Evolutionary conservation across 2,797 vertebrate genomes (phyloP).

Genomic region (Dicrostonyx torquatus): DNA sequence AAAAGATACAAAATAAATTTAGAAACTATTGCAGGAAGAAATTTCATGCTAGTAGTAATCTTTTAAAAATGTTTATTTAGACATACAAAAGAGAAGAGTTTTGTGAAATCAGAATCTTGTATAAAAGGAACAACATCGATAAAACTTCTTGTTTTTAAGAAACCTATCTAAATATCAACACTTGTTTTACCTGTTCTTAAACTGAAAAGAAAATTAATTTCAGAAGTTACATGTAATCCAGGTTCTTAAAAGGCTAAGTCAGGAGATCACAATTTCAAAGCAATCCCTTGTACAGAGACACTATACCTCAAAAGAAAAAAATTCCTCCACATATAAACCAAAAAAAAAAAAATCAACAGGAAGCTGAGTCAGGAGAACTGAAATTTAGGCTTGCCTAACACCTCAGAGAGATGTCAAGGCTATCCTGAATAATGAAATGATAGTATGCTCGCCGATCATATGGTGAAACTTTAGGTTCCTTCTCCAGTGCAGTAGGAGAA

Average conservation of each 20-base stretch:
- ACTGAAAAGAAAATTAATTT: slow-evolving; percentile 8
- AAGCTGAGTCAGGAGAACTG: neutral
- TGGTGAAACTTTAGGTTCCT: no score
- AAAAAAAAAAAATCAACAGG: neutral
- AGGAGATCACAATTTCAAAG: neutral
- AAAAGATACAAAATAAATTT: neutral
- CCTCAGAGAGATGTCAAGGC: neutral
- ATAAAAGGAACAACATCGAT: neutral
- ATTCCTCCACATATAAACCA: neutral
- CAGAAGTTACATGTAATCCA: neutral
- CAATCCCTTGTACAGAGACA: neutral
- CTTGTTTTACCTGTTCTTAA: slow-evolving; percentile 38
- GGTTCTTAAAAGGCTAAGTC: neutral
- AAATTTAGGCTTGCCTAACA: neutral
- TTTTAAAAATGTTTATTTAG: slow-evolving; percentile 8
- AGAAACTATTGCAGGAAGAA: neutral
- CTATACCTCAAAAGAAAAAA: neutral
- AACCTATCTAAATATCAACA: neutral
- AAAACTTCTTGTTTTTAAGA: slow-evolving; percentile 8
- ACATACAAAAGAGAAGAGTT: neutral
- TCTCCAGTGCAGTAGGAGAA: neutral
- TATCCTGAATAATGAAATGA: neutral
- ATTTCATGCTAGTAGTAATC: neutral
- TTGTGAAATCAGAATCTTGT: slow-evolving; percentile 11
- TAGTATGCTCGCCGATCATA: neutral